Evolutionary conservation across 1,140 invertebrate species (phyloP), one percentile per base, ranked within the genome.

Genomic region (Spodoptera frugiperda): DNA sequence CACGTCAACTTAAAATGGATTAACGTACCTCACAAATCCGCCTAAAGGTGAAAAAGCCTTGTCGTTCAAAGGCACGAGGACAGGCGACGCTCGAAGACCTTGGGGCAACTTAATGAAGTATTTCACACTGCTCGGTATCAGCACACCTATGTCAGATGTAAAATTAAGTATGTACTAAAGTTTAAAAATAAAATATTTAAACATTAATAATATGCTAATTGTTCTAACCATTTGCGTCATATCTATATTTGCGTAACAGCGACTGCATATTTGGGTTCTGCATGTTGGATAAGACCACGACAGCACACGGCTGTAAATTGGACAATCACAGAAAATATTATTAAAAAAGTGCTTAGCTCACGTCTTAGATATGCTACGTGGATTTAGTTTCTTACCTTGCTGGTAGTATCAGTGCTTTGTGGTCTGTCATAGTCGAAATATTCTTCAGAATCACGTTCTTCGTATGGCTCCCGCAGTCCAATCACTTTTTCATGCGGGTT

Each of bases 81-180:
- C 3, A 10, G 91, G 87, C 9, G 83, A 78, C 0, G 84, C 72
- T 3, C 78, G 78, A 9, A 84, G 25, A 4, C 85, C 88, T 79
- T 90, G 84, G 0, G 89, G 90, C 57, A 91, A 53, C 54, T 93
- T 93, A 14, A 92, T 87, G 55, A 87, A 93, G 71, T 93, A 93
- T 76, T 90, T 88, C 17, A 93, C 92, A 57, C 92, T 93, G 78
- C 87, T 87, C 8, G 90, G 92, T 65, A 93, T 93, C 12, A 93
- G 81, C 11, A 87, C 74, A 70, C 92, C 92, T 93, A 78, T 8
- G 84, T 48, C 21, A 25, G 83, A 79, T n/a, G 15, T 3, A 33
- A 39, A 72, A 57, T 57, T 21, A 61, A 8, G 14, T 2, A 11
- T 5, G 11, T 33, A 59, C 12, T 5, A 33, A 51, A 12, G 68